A percentile compares a stretch with the other conserved stretches of the same genome.
These are phyloP conservation scores for Palythoa grandiflora DNA, from an alignment of 92 coral and sea anemone genomes.

Conservation along the genomic window DNA sequence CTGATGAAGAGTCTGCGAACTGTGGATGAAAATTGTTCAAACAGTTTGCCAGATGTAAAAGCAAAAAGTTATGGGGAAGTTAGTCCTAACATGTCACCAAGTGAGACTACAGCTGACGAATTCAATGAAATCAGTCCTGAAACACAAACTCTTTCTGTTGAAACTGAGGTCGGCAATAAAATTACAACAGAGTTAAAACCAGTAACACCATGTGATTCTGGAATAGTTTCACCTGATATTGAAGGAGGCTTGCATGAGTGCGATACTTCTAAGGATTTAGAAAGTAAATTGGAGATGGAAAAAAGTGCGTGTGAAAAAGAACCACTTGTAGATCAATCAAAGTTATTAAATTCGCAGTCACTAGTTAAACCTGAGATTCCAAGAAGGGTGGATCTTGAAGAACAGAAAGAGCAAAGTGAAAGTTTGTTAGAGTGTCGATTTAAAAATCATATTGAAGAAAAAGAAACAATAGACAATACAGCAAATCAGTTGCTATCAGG, in stretches of 20 bases:
- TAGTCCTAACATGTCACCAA: neutral
- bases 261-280: neutral
- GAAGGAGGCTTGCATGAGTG: neutral
- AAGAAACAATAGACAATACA: neutral
- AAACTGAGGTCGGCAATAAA: neutral
- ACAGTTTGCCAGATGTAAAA: neutral
- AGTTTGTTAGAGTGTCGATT: neutral
- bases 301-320: neutral
- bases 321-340: neutral
- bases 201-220: neutral
- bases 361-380: constrained; percentile 30
- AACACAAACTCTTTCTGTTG: neutral
- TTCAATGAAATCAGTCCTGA: neutral
- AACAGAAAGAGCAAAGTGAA: neutral
- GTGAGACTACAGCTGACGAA: neutral
- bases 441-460: neutral
- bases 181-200: neutral
- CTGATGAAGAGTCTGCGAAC: constrained; percentile 3
- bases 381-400: constrained; percentile 36
- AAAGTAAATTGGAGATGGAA: neutral
- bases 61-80: neutral
- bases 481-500: neutral
- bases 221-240: neutral
- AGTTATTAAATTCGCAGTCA: neutral
- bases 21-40: neutral